Conservation (phyloP, 2,797 vertebrate genomes). For the Lagorchestes hirsutus region DNA sequence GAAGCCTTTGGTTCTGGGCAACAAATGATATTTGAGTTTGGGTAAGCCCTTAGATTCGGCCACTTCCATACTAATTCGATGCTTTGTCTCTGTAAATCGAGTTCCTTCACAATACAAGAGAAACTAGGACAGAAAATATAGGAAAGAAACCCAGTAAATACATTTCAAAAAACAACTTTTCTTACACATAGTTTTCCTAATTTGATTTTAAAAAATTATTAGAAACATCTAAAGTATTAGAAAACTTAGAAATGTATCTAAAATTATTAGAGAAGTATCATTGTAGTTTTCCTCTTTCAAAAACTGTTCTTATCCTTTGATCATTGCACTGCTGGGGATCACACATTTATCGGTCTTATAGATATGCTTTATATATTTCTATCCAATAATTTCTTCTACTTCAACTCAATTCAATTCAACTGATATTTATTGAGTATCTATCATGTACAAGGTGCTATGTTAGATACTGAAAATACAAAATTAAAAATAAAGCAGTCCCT, state of each 20-base stretch:
- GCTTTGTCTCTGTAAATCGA: slow-evolving; percentile 97
- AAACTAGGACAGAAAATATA: slow-evolving; percentile 87
- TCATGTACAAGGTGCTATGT: not conserved
- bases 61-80: slow-evolving; percentile 98
- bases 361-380: not conserved
- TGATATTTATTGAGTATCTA: not conserved
- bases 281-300: not conserved
- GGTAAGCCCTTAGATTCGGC: slow-evolving; percentile 97
- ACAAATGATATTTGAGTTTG: slow-evolving; percentile 96
- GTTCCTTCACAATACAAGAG: slow-evolving; percentile 98
- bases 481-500: not conserved
- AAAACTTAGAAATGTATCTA: not conserved
- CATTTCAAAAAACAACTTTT: slow-evolving; percentile 42
- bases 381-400: not conserved
- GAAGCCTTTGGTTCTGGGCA: slow-evolving; percentile 98
- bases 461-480: not conserved
- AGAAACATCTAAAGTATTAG: not conserved
- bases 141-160: not conserved
- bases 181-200: not conserved
- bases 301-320: not conserved
- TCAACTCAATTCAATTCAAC: not conserved
- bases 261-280: not conserved
- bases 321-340: not conserved
- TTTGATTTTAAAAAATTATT: not conserved
- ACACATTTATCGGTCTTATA: not conserved